These are phyloP conservation scores for Arrhopalites spinosus DNA, from an alignment of 2,888 invertebrate species.

Conservation along the genomic window DNA sequence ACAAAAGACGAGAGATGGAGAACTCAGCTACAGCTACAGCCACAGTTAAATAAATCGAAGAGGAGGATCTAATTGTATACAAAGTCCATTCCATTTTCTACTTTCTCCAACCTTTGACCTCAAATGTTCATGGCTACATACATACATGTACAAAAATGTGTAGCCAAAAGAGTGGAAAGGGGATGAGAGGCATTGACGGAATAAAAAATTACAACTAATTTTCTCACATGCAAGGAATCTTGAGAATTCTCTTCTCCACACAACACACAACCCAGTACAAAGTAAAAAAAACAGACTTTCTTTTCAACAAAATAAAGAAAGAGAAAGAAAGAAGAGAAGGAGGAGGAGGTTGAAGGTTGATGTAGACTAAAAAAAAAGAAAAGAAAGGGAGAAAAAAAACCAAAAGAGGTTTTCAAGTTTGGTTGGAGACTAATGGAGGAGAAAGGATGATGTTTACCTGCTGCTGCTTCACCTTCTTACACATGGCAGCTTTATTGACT, in stretches of 20 bases:
- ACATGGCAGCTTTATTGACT: neutral
- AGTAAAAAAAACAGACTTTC: too few species aligned
- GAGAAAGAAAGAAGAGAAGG: conserved; percentile 3
- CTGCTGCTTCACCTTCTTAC: neutral
- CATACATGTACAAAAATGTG: too few species aligned
- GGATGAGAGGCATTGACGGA: neutral
- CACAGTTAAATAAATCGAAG: too few species aligned
- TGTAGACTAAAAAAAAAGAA: neutral
- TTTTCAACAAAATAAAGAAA: neutral
- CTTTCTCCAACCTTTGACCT: too few species aligned
- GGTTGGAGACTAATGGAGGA: neutral
- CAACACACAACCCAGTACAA: neutral
- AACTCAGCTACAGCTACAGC: too few species aligned
- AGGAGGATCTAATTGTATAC: too few species aligned
- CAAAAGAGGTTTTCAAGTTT: neutral
- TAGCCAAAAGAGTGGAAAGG: too few species aligned
- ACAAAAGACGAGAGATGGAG: too few species aligned
- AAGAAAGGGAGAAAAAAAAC: neutral
- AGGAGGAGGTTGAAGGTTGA: too few species aligned
- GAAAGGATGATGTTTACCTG: conserved; percentile 4
- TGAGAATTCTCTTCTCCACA: neutral
- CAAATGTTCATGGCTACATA: neutral
- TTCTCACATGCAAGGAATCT: neutral
- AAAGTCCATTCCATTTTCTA: too few species aligned
- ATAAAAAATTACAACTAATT: neutral